Conservation (phyloP, 1,140 invertebrate genomes). For the Anoplolepis gracilipes region DNA sequence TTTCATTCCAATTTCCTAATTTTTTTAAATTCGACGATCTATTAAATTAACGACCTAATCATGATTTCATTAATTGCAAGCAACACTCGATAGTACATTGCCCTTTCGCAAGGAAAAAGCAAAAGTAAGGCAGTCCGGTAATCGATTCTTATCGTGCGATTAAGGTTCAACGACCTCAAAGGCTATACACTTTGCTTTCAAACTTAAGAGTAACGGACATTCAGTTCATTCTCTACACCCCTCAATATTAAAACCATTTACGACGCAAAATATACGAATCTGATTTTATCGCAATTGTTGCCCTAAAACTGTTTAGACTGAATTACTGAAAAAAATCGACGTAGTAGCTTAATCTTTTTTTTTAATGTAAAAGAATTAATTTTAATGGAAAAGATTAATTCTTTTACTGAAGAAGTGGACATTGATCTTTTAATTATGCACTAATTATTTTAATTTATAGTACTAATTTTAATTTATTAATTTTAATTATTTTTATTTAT, state of each 20-base stretch:
- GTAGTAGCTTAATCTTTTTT: not conserved
- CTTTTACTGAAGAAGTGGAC: not conserved
- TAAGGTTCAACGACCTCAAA: conserved; percentile 67
- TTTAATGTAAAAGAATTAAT: not conserved
- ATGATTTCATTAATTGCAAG: conserved; percentile 8
- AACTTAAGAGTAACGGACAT: conserved; percentile 22
- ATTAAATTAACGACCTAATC: conserved; percentile 32
- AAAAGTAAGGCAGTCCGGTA: conserved; percentile 68
- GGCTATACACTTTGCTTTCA: conserved; percentile 39
- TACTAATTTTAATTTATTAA: conserved; percentile 8
- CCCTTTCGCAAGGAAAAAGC: conserved; percentile 39
- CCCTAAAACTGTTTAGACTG: not conserved
- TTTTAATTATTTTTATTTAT: not conserved
- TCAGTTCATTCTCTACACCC: not conserved
- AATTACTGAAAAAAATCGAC: not conserved
- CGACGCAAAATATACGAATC: not conserved
- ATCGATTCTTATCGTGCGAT: conserved; percentile 69
- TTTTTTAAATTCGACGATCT: not conserved
- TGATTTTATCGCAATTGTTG: conserved; percentile 26
- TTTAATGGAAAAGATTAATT: not conserved
- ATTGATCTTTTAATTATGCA: not conserved
- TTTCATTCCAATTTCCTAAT: not conserved
- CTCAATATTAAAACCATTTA: not conserved
- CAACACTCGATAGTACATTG: conserved; percentile 15
- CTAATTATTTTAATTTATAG: conserved; percentile 1